Evolutionary conservation across 2,888 invertebrate genomes (phyloP).

Genomic region (Heliconius erato): DNA sequence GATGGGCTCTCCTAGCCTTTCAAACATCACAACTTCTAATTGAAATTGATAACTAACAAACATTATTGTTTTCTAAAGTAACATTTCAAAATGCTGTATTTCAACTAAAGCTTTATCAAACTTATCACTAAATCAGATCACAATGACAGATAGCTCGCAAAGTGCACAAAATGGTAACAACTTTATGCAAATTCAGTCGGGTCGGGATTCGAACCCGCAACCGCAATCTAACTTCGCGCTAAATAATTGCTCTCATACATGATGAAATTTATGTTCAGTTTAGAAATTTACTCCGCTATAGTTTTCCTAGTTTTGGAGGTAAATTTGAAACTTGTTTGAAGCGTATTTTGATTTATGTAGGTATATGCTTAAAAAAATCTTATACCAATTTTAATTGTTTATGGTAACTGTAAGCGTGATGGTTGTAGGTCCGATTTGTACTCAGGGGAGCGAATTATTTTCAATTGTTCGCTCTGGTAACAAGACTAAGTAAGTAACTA

Average conservation of each 20-base stretch:
- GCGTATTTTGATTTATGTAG: slow-evolving; percentile 23
- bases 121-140: slow-evolving; percentile 2
- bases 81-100: background rate
- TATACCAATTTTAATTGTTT: background rate
- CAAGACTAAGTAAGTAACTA: no score
- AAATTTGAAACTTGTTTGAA: slow-evolving; percentile 13
- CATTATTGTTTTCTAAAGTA: background rate
- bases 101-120: background rate
- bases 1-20: background rate
- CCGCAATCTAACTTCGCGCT: slow-evolving; percentile 39
- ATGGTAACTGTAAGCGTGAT: background rate
- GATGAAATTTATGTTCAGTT: slow-evolving; percentile 43
- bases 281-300: slow-evolving; percentile 36
- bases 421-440: background rate
- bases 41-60: no score
- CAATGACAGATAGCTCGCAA: background rate
- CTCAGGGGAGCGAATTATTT: background rate
- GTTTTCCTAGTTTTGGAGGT: slow-evolving; percentile 28
- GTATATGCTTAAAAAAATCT: no score
- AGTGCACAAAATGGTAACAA: background rate
- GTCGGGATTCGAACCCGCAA: slow-evolving; percentile 33
- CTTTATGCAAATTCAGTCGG: slow-evolving; percentile 38
- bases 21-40: no score
- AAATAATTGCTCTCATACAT: slow-evolving; percentile 35
- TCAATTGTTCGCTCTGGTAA: no score